A percentile compares a stretch with the other conserved stretches of the same genome.
Conservation (phyloP, 2,113 vertebrate species). For the Lichenostomus cassidix region DNA sequence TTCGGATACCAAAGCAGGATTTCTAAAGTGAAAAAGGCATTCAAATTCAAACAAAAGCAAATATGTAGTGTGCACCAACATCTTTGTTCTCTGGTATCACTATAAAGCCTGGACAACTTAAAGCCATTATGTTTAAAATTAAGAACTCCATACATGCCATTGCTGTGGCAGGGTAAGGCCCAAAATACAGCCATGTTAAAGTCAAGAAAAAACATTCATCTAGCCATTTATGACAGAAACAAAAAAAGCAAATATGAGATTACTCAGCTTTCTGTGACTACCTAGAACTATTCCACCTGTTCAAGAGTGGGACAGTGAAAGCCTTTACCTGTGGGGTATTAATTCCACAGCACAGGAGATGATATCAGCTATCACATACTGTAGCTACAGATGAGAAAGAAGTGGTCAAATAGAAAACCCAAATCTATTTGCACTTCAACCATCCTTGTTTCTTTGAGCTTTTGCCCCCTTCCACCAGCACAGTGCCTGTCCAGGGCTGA, state of each 20-base stretch:
- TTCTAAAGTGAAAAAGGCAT: background rate
- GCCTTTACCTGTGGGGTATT: background rate
- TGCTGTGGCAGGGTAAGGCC: background rate
- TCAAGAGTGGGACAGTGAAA: background rate
- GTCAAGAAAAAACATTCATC: background rate
- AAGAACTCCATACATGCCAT: background rate
- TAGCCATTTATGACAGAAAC: background rate
- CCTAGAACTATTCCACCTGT: background rate
- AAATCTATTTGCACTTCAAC: too few species aligned
- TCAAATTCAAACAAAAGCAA: background rate
- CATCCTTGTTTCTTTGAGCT: too few species aligned
- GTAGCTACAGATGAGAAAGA: background rate
- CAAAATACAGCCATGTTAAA: background rate
- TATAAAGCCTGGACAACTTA: background rate
- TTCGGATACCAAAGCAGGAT: background rate
- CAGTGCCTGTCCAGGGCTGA: too few species aligned
- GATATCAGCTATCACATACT: rapidly evolving
- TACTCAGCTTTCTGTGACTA: background rate
- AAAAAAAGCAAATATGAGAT: background rate
- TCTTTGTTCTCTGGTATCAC: background rate
- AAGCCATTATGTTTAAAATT: background rate
- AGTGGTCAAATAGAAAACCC: too few species aligned
- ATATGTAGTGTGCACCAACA: background rate
- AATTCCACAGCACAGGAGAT: background rate
- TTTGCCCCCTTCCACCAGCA: too few species aligned